Evolutionary conservation across 2,113 vertebrate genomes (phyloP).

Genomic region (Corythornis cristatus): DNA sequence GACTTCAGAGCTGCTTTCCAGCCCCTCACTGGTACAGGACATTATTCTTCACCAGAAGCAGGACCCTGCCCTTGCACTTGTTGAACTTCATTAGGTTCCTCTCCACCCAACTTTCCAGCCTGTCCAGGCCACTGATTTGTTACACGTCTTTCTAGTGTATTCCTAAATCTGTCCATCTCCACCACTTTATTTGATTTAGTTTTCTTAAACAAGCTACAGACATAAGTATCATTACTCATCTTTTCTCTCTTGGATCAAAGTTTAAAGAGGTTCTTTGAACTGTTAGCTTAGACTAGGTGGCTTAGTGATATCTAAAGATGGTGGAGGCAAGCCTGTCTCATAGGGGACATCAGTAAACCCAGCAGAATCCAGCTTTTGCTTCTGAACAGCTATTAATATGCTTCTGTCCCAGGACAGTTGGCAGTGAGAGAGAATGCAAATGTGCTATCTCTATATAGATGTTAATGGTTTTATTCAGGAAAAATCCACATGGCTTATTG

Average conservation of each 20-base stretch:
- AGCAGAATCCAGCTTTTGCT: background rate
- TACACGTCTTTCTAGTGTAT: too few relatives aligned
- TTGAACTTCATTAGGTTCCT: too few relatives aligned
- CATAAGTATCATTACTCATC: background rate
- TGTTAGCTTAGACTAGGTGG: background rate
- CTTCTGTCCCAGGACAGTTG: background rate
- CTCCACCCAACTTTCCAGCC: too few relatives aligned
- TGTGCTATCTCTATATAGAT: background rate
- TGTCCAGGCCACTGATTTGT: too few relatives aligned
- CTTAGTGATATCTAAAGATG: background rate
- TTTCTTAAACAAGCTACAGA: background rate
- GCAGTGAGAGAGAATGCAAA: background rate
- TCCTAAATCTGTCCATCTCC: background rate
- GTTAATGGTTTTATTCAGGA: background rate
- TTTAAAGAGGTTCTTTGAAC: background rate
- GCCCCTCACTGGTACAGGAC: too few relatives aligned
- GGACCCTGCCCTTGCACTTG: too few relatives aligned
- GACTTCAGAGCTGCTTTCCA: too few relatives aligned
- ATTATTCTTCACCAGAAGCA: too few relatives aligned
- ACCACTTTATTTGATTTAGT: background rate
- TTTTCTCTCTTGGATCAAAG: background rate
- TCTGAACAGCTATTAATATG: background rate
- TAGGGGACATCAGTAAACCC: background rate
- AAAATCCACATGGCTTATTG: background rate
- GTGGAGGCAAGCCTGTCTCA: rapidly evolving